phyloP scores from a whole-genome alignment of 2,797 vertebrate species.

The Pseudomugil tenellus region DNA sequence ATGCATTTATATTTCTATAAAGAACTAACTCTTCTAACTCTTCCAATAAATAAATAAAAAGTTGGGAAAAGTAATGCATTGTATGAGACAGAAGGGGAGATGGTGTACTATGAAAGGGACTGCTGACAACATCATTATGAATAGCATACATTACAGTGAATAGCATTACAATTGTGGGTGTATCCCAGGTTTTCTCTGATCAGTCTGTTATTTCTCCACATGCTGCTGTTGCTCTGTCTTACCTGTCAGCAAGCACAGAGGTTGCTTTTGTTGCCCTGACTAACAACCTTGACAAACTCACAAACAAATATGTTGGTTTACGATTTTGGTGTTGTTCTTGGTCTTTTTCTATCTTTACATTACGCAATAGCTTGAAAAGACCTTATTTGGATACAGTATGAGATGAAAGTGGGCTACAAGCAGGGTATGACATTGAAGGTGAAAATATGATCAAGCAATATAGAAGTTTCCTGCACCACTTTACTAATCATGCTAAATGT shows the following conservation, averaged over 20 bases:
- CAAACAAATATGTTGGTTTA: not conserved
- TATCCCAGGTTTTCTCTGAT: not conserved
- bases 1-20: not conserved
- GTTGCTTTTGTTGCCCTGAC: not conserved
- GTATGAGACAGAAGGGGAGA: no score
- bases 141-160: not conserved
- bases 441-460: not conserved
- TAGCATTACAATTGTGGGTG: not conserved
- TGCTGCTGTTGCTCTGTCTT: not conserved
- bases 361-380: not conserved
- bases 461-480: no score
- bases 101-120: not conserved
- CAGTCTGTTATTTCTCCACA: not conserved
- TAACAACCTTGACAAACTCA: not conserved
- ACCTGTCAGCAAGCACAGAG: not conserved
- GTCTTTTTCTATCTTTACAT: no score
- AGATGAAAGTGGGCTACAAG: not conserved
- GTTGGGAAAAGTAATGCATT: no score
- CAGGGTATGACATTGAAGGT: not conserved
- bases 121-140: not conserved
- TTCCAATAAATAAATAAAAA: no score
- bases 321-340: not conserved
- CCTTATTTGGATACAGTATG: not conserved
- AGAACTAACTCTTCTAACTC: no score
- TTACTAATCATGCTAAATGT: no score